phyloP scores from a whole-genome alignment of 2,113 vertebrate species.

The Cairina moschata region DNA sequence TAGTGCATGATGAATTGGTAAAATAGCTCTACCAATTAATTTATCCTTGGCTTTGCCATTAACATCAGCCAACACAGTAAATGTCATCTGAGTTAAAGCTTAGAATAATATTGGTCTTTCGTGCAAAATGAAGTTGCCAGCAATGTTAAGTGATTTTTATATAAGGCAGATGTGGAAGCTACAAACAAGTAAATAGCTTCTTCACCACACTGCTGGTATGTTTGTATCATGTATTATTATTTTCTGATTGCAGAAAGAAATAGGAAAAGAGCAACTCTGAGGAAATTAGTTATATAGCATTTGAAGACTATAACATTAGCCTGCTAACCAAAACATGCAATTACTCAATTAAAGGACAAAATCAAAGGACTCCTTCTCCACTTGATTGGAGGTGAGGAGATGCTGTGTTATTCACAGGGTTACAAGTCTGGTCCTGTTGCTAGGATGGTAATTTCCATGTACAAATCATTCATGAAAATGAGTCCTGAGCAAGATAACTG shows the following conservation, averaged over 20 bases:
- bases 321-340: neutral
- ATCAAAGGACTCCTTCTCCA: neutral
- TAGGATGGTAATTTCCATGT: neutral
- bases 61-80: neutral
- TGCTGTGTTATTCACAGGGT: neutral
- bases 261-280: neutral
- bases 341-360: neutral
- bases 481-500: neutral
- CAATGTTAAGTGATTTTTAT: neutral
- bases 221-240: neutral
- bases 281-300: neutral
- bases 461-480: neutral
- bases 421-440: neutral
- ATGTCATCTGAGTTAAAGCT: neutral
- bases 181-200: neutral
- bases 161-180: neutral
- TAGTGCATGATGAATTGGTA: neutral
- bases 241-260: neutral
- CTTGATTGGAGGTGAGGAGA: neutral
- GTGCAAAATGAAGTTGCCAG: neutral
- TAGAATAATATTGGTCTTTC: neutral
- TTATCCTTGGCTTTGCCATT: conserved; percentile 2
- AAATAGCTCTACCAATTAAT: conserved; percentile 18
- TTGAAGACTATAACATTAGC: neutral
- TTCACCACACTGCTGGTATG: neutral